Percentiles rank a stretch among this genome's conserved stretches.
These are phyloP conservation scores for Thereva unica DNA, from an alignment of 2,888 invertebrate species.

Conservation along the genomic window DNA sequence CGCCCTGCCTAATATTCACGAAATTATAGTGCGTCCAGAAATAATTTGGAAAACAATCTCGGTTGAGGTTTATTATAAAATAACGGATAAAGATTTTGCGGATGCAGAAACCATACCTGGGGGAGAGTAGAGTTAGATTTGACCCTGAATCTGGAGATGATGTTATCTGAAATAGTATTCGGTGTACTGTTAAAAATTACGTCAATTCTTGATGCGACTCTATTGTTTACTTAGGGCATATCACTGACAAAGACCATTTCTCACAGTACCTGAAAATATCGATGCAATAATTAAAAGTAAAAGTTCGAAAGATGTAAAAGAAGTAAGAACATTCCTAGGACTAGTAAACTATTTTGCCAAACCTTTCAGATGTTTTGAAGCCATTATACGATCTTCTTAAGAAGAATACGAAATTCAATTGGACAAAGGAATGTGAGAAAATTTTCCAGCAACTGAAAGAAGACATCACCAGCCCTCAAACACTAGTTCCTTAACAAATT, in stretches of 20 bases:
- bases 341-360: not conserved
- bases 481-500: constrained; percentile 15
- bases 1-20: no score
- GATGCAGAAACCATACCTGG: no score
- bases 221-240: not conserved
- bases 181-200: no score
- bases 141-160: no score
- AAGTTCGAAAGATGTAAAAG: not conserved
- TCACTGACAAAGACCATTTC: not conserved
- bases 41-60: no score
- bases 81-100: no score
- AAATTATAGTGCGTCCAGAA: no score
- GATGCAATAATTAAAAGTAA: not conserved
- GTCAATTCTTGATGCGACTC: no score
- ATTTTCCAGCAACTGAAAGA: not conserved
- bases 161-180: no score
- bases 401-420: not conserved
- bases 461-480: not conserved
- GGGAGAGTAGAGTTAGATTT: no score
- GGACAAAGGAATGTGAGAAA: not conserved
- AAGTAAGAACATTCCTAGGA: not conserved
- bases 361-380: not conserved
- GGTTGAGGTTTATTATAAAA: no score
- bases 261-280: not conserved
- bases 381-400: not conserved